These are phyloP conservation scores for Rotaria magnacalcarata DNA, from an alignment of 2,888 invertebrate species.

Conservation along the genomic window DNA sequence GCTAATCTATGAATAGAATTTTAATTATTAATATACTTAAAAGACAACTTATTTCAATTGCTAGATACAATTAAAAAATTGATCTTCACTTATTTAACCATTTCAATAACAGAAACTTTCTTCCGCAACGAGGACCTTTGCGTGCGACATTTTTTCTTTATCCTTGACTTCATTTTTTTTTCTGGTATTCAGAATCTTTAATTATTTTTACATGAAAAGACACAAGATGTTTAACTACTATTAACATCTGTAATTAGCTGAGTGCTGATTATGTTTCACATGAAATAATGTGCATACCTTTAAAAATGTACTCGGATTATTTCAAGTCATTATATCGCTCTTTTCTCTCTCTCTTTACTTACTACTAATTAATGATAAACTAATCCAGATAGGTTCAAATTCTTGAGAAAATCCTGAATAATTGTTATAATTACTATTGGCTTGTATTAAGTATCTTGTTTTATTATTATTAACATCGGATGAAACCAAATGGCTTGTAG, in stretches of 20 bases:
- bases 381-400: neutral
- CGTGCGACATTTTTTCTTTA: neutral
- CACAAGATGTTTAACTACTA: too few relatives aligned
- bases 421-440: neutral
- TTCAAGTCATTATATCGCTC: too few relatives aligned
- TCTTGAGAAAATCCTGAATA: neutral
- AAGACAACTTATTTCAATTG: too few relatives aligned
- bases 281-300: too few relatives aligned
- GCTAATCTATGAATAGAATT: neutral
- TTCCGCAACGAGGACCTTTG: neutral
- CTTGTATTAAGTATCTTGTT: neutral
- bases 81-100: neutral
- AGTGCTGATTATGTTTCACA: too few relatives aligned
- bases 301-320: too few relatives aligned
- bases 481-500: neutral
- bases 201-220: neutral
- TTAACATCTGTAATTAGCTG: too few relatives aligned
- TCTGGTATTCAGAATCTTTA: neutral
- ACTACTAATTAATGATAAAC: conserved; percentile 7
- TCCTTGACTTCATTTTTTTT: neutral
- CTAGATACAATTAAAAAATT: neutral
- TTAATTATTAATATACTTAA: too few relatives aligned
- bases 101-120: neutral
- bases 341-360: neutral
- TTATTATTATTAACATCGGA: neutral